Evolutionary conservation across 2,113 vertebrate genomes (phyloP).

Genomic region (Rhodinocichla rosea): DNA sequence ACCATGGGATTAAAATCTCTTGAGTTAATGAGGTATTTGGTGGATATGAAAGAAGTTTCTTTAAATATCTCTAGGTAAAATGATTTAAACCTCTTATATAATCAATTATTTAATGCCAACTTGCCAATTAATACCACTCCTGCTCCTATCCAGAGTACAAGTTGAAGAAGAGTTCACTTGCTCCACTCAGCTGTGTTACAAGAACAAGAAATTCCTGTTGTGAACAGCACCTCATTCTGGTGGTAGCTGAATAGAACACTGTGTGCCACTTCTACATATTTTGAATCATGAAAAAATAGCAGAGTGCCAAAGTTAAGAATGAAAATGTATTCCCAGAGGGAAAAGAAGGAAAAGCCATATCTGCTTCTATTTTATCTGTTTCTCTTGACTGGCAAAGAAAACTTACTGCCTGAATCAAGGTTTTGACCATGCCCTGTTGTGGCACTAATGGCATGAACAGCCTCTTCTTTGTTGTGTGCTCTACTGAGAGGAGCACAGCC

Average conservation of each 20-base stretch:
- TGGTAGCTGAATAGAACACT: fast-evolving
- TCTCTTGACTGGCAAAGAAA: neutral
- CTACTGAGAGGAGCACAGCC: neutral
- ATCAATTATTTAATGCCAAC: neutral
- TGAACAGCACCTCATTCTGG: neutral
- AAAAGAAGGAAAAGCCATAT: neutral
- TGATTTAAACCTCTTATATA: neutral
- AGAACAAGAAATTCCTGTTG: neutral
- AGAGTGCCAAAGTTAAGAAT: neutral
- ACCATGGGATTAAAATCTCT: neutral
- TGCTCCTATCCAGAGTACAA: neutral
- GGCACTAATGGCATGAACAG: fast-evolving
- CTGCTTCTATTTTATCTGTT: neutral
- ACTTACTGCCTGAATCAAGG: neutral
- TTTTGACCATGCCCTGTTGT: neutral
- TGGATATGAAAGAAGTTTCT: neutral
- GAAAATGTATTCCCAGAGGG: neutral
- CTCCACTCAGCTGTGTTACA: fast-evolving
- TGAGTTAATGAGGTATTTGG: neutral
- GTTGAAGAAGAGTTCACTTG: neutral
- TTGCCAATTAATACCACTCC: neutral
- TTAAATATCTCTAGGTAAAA: neutral
- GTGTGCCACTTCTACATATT: neutral
- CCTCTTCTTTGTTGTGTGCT: neutral
- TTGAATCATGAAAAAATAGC: neutral